Base-by-base conservation (phyloP, 2,797 vertebrate species). In the Mus caroli region DNA sequence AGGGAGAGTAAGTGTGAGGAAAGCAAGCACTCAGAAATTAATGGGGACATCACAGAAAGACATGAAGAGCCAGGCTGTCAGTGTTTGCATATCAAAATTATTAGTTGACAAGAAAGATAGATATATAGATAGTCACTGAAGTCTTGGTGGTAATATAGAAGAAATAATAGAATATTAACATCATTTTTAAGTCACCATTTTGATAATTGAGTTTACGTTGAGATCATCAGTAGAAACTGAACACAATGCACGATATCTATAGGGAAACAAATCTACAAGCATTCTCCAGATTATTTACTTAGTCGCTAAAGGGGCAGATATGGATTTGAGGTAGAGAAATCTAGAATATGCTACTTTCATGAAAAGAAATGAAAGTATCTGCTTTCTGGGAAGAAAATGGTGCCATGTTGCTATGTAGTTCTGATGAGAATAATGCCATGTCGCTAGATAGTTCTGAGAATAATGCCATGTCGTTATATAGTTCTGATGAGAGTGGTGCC, bases 181-280 rank as follows among this genome's bases (percentile, higher is more conserved):
- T 78, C 62, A 12, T 92, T 94, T 92, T 69, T 43, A 12, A 50
- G 11, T 91, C 67, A 75, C 54, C 34, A 50, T 17, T 56, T 85
- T 86, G 92, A 77, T 92, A n/a, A 78, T 20, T 56, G 46, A 40
- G 50, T 92, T 94, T 37, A 60, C 40, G 64, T 46, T 24, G 82
- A 85, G 28, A 52, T 78, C 46, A 73, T 90, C 15, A 69, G 1
- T 69, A 40, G 56, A 67, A 88, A 54, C 60, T 54, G 37, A 83
- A 87, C 34, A 22, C 22, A 37, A 3, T 60, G 20, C 11, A 12
- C n/a, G 54, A 90, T 64, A 52, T 67, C 54, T 14, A 0, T 77
- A 90, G 46, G 60, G 56, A 79, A 80, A 90, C 50, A 80, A 54
- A 91, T 64, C 11, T 9, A 28, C 10, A 75, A 20, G 15, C 19